Conservation (phyloP, 2,113 vertebrate genomes). For the Ameiurus melas region DNA sequence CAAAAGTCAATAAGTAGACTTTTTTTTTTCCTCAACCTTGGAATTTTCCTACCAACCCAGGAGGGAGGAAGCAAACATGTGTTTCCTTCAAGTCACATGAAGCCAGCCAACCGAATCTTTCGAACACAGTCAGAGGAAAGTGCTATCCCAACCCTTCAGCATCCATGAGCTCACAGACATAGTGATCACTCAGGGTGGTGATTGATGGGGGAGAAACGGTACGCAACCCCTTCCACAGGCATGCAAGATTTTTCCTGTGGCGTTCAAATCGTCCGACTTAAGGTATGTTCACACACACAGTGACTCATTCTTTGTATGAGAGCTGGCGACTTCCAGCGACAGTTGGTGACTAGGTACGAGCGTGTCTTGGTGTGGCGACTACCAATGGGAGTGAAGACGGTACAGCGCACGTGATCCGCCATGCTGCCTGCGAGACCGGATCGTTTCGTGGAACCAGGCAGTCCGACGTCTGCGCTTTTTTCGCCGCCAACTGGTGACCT, state of each 20-base stretch:
- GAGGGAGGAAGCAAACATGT: not conserved
- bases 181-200: not conserved
- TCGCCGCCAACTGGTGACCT: too few species aligned
- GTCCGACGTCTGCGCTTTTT: too few species aligned
- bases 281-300: too few species aligned
- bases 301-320: too few species aligned
- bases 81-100: not conserved
- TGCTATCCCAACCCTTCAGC: not conserved
- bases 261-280: not conserved
- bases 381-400: too few species aligned
- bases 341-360: too few species aligned
- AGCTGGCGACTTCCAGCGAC: too few species aligned
- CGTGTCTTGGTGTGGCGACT: too few species aligned
- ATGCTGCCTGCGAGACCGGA: too few species aligned
- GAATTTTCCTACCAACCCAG: not conserved
- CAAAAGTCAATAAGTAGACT: not conserved
- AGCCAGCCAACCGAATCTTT: not conserved
- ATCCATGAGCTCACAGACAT: not conserved
- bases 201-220: not conserved
- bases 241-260: not conserved
- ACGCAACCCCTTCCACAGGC: not conserved
- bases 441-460: too few species aligned
- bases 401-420: too few species aligned
- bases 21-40: too few species aligned
- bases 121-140: not conserved